phyloP scores from a whole-genome alignment of 2,888 invertebrate species.

The Drosophila putrida region DNA sequence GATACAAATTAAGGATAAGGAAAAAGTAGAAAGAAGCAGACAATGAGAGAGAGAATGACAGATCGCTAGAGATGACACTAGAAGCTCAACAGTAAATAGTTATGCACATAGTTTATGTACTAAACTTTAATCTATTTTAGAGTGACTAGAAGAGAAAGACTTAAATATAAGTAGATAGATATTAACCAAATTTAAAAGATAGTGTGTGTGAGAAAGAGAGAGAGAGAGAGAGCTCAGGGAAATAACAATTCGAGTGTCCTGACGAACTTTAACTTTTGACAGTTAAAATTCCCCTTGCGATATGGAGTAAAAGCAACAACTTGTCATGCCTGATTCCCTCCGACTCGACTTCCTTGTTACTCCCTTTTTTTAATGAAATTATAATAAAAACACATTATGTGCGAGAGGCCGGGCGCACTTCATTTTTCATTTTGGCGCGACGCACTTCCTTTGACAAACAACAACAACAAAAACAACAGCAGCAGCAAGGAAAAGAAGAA shows the following conservation, averaged over 20 bases:
- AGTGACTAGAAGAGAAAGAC: too few relatives aligned
- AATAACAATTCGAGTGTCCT: not conserved
- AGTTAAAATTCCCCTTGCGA: not conserved
- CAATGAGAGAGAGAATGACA: too few relatives aligned
- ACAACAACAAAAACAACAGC: conserved; percentile 28
- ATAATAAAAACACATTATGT: conserved; percentile 68
- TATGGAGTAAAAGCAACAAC: conserved; percentile 10
- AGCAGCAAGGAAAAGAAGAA: not conserved
- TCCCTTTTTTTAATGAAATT: conserved; percentile 59
- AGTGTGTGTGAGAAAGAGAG: not conserved
- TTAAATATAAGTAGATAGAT: too few relatives aligned
- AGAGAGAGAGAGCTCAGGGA: not conserved
- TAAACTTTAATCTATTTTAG: too few relatives aligned
- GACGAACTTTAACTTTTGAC: not conserved
- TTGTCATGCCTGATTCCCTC: conserved; percentile 8
- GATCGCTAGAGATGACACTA: too few relatives aligned
- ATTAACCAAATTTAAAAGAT: not conserved
- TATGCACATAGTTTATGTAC: too few relatives aligned
- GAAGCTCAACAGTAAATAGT: too few relatives aligned
- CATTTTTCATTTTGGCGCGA: conserved; percentile 81
- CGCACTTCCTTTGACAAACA: conserved; percentile 68
- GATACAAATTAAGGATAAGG: too few relatives aligned
- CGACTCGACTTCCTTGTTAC: not conserved
- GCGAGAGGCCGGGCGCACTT: conserved; percentile 67
- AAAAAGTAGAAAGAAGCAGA: too few relatives aligned